These are phyloP conservation scores for Junonia oenone DNA, from an alignment of 2,888 invertebrate species.

Conservation along the genomic window DNA sequence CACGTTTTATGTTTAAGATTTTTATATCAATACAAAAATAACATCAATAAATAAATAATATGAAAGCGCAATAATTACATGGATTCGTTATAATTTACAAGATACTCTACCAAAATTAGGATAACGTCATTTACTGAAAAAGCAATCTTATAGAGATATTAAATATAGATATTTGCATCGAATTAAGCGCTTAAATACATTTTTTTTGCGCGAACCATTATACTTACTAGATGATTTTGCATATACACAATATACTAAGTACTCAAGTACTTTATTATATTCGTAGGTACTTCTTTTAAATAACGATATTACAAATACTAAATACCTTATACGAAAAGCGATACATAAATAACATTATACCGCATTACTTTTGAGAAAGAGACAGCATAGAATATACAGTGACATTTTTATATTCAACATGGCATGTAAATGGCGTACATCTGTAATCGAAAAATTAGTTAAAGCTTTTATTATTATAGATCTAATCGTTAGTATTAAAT, in stretches of 20 bases:
- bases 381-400: slow-evolving; percentile 5
- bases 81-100: slow-evolving; percentile 23
- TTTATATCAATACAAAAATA: slow-evolving; percentile 58
- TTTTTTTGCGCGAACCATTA: slow-evolving; percentile 4
- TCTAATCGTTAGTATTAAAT: slow-evolving; percentile 15
- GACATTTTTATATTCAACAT: slow-evolving; percentile 30
- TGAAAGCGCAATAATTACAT: slow-evolving; percentile 56
- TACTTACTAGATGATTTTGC: slow-evolving; percentile 7
- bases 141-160: slow-evolving; percentile 4
- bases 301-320: slow-evolving; percentile 8
- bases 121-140: slow-evolving; percentile 9
- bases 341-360: slow-evolving; percentile 12
- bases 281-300: slow-evolving; percentile 10
- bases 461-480: slow-evolving; percentile 46
- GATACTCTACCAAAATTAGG: slow-evolving; percentile 17
- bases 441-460: slow-evolving; percentile 58
- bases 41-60: slow-evolving; percentile 68
- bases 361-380: slow-evolving; percentile 4
- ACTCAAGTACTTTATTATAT: neutral
- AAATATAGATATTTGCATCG: neutral
- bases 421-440: slow-evolving; percentile 54
- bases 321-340: slow-evolving; percentile 1
- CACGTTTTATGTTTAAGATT: slow-evolving; percentile 39
- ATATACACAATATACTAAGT: slow-evolving; percentile 1
- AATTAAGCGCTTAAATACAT: slow-evolving; percentile 10